Evolutionary conservation across 2,888 invertebrate genomes (phyloP).

Genomic region (Netelia melanura): DNA sequence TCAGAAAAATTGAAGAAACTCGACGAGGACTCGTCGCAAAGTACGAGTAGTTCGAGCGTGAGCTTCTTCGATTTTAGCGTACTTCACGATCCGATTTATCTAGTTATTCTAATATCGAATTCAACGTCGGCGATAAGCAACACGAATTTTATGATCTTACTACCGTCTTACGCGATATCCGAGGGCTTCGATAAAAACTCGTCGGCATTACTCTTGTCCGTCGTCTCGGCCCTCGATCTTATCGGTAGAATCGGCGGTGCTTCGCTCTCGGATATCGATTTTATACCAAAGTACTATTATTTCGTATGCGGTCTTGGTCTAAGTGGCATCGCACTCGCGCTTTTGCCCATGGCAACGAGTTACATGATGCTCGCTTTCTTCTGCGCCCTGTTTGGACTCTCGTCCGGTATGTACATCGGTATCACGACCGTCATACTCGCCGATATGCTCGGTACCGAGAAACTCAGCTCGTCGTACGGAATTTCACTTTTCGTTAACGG

Average conservation of each 20-base stretch:
- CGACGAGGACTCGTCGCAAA: constrained; percentile 60
- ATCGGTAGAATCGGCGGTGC: constrained; percentile 94
- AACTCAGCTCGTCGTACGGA: constrained; percentile 93
- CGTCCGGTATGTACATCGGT: constrained; percentile 94
- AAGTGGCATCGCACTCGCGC: constrained; percentile 91
- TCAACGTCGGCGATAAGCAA: constrained; percentile 95
- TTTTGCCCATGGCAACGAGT: constrained; percentile 89
- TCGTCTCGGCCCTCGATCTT: constrained; percentile 93
- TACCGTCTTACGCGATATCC: constrained; percentile 91
- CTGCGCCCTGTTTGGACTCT: constrained; percentile 92
- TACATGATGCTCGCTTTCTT: constrained; percentile 89
- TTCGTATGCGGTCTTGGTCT: constrained; percentile 92
- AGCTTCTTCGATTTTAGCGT: constrained; percentile 91
- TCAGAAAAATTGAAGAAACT: constrained; percentile 43
- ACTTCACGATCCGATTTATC: constrained; percentile 91
- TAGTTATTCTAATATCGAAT: constrained; percentile 93
- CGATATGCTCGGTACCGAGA: constrained; percentile 93
- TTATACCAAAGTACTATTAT: constrained; percentile 92
- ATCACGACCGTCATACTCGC: constrained; percentile 95
- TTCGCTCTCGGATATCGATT: constrained; percentile 91
- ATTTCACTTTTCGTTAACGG: constrained; percentile 95
- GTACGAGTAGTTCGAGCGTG: constrained; percentile 74
- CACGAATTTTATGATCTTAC: constrained; percentile 93
- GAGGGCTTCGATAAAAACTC: constrained; percentile 90
- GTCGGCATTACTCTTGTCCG: constrained; percentile 91